Evolutionary conservation across 2,113 vertebrate species (phyloP), one percentile per base, ranked within the genome.

Genomic region (Esox niger): DNA sequence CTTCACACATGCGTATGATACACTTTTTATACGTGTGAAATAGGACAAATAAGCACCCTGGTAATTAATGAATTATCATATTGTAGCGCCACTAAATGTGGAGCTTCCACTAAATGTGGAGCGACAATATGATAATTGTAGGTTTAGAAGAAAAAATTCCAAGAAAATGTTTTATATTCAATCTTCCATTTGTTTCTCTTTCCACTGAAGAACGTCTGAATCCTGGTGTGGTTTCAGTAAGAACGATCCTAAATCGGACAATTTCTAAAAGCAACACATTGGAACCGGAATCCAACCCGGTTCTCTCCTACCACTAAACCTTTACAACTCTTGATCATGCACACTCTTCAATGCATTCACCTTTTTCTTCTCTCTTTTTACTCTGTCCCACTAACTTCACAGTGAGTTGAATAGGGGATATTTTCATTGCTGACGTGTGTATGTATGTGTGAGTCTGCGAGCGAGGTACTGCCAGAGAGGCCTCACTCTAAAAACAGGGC

Each of bases 71-170:
- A n/a, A n/a, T n/a, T n/a, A n/a, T n/a, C n/a, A n/a, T n/a, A n/a
- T n/a, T n/a, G n/a, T 3, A 15, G 68, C 65, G 3, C 11, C 25
- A 71, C 70, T 69, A 71, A 80, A 79, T 80, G 27, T 75, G 84
- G 86, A 79, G n/a, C n/a, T n/a, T n/a, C 11, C 25, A 71, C 70
- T 69, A 71, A 80, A 79, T 80, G 27, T 75, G 84, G 86, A 79
- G n/a, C n/a, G n/a, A n/a, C n/a, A n/a, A n/a, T n/a, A n/a, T n/a
- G n/a, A n/a, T n/a, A n/a, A n/a, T n/a, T n/a, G n/a, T n/a, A n/a
- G 84, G 81, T 66, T 78, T 75, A 67, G 29, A 61, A 67, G 62
- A 79, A 73, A 78, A 27, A 17, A 66, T 62, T 80, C 64, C 64
- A 79, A 33, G 52, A 60, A 2, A 0, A 54, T n/a, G n/a, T 66